Conservation (phyloP, 2,888 invertebrate genomes). For the Scrobipalpa atriplicella region DNA sequence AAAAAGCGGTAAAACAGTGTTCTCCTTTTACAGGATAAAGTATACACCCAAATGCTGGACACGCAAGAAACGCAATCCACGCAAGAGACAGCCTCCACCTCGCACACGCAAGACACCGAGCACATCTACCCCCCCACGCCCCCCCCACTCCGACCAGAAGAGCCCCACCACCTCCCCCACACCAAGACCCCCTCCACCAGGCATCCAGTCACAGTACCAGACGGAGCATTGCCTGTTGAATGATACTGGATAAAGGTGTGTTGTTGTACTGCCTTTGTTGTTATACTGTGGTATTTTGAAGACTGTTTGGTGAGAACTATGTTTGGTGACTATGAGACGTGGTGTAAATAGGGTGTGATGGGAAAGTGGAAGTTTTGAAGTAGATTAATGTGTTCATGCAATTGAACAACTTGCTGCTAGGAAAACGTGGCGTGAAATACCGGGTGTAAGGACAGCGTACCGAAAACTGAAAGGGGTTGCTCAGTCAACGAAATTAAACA, state of each 20-base stretch:
- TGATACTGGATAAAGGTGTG: slow-evolving; percentile 30
- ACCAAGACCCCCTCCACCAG: slow-evolving; percentile 65
- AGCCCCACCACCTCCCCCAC: slow-evolving; percentile 67
- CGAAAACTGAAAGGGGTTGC: too few species aligned
- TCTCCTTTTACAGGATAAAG: slow-evolving; percentile 63
- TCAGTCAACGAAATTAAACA: too few species aligned
- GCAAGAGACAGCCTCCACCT: slow-evolving; percentile 45
- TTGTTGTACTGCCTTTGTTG: background rate
- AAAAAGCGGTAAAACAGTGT: background rate
- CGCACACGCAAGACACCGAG: slow-evolving; percentile 48
- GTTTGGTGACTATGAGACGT: background rate
- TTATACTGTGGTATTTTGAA: background rate
- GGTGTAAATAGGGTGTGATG: too few species aligned
- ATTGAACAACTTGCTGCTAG: too few species aligned
- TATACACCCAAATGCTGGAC: slow-evolving; percentile 55
- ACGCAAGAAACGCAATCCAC: slow-evolving; percentile 32
- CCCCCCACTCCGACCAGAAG: slow-evolving; percentile 75
- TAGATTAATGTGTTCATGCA: too few species aligned
- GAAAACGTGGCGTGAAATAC: too few species aligned
- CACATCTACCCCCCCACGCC: slow-evolving; percentile 75
- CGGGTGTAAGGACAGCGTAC: too few species aligned
- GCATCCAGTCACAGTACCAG: slow-evolving; percentile 46
- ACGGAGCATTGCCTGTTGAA: slow-evolving; percentile 41
- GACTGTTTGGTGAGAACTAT: slow-evolving; percentile 8
- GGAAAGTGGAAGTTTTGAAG: background rate